Evolutionary conservation across 2,888 invertebrate species (phyloP).

Genomic region (Rotaria sp.): DNA sequence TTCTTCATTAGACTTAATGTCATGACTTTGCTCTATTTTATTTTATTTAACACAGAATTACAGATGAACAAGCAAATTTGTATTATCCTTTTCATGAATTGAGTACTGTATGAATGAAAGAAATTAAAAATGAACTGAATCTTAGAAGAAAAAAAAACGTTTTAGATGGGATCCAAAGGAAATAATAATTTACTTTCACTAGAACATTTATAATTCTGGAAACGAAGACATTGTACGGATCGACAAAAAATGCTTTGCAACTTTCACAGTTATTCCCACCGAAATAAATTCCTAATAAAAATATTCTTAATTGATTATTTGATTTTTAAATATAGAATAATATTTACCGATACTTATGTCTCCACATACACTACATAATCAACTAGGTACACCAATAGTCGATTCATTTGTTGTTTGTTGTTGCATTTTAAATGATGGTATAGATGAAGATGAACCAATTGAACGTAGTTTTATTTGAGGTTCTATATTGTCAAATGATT

Average conservation of each 20-base stretch:
- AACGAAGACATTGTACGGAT: conserved; percentile 37
- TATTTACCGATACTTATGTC: not conserved
- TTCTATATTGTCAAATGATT: not conserved
- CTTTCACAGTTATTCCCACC: conserved; percentile 39
- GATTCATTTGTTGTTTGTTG: not conserved
- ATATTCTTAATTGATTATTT: too few species aligned
- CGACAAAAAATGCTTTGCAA: conserved; percentile 40
- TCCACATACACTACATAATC: not conserved
- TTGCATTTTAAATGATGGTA: not conserved
- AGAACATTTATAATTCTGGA: conserved; percentile 39
- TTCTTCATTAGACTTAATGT: too few species aligned
- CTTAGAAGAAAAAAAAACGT: too few species aligned
- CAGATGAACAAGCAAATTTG: too few species aligned
- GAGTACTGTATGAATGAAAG: too few species aligned
- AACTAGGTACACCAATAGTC: not conserved
- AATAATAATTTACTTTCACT: not conserved
- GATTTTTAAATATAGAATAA: too few species aligned
- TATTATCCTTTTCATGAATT: too few species aligned
- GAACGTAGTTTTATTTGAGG: not conserved
- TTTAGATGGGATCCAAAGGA: too few species aligned
- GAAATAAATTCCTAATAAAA: conserved; percentile 36
- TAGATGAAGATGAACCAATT: not conserved
- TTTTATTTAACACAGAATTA: not conserved
- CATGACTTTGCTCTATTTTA: too few species aligned
- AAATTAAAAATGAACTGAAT: too few species aligned